These are phyloP conservation scores for Neosilurus hyrtlii DNA, from an alignment of 2,797 vertebrate genomes.

Conservation along the genomic window DNA sequence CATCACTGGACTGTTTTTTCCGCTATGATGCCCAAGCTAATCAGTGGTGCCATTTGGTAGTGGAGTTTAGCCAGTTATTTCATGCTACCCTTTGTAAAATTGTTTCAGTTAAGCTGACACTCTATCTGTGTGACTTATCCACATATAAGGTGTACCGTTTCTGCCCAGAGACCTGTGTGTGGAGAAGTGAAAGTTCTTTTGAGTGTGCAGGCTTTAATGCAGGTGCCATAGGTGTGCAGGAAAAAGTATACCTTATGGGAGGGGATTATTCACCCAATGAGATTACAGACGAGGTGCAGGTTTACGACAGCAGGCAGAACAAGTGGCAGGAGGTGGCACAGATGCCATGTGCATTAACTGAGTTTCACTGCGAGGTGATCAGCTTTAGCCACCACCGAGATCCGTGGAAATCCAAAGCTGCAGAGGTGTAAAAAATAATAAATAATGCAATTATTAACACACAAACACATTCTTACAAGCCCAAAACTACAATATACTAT, in stretches of 20 bases:
- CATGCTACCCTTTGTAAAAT: constrained; percentile 94
- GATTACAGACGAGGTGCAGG: constrained; percentile 93
- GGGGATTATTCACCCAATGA: constrained; percentile 96
- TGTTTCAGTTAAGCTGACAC: constrained; percentile 82
- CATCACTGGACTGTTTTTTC: constrained; percentile 93
- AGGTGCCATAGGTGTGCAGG: constrained; percentile 85
- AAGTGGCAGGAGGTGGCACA: constrained; percentile 95
- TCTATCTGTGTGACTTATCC: constrained; percentile 95
- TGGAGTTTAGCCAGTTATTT: constrained; percentile 94
- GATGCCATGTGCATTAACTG: constrained; percentile 92
- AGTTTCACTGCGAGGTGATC: constrained; percentile 94
- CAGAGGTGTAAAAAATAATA: constrained; percentile 35
- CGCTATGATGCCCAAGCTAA: constrained; percentile 82
- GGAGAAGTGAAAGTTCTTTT: constrained; percentile 94
- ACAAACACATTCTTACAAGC: neutral
- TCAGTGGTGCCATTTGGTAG: constrained; percentile 93
- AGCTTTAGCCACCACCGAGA: constrained; percentile 91
- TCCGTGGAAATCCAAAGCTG: constrained; percentile 78
- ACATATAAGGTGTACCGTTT: constrained; percentile 98
- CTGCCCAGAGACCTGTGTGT: constrained; percentile 88
- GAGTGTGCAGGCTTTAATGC: constrained; percentile 98
- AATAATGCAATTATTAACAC: neutral
- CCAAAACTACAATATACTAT: neutral
- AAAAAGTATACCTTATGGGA: constrained; percentile 94
- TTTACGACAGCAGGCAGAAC: constrained; percentile 87